Conservation (phyloP, 2,888 invertebrate genomes). For the Ormia ochracea region DNA sequence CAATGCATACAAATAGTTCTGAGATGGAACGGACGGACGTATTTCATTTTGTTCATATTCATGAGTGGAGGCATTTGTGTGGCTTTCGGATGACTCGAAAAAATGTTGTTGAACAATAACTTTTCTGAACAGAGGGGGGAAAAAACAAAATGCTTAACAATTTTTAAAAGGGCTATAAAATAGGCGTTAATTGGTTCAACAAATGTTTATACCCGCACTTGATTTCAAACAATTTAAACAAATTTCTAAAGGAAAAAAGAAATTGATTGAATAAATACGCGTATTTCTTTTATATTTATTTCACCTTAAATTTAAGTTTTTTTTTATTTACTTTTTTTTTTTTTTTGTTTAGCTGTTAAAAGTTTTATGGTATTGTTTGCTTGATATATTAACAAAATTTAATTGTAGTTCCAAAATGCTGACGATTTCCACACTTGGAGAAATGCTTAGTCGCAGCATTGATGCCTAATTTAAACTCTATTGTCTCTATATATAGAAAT, state of each 20-base stretch:
- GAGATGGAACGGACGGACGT: background rate
- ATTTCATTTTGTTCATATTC: background rate
- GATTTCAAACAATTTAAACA: constrained; percentile 26
- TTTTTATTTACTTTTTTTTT: background rate
- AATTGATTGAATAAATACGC: constrained; percentile 16
- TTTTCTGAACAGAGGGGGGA: background rate
- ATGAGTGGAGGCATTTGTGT: constrained; percentile 4
- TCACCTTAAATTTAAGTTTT: background rate
- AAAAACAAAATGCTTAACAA: constrained; percentile 4
- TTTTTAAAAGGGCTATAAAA: constrained; percentile 63
- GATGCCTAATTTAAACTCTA: too few species aligned
- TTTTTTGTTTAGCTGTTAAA: constrained; percentile 13
- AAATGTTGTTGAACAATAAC: constrained; percentile 13
- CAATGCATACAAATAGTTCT: constrained; percentile 14
- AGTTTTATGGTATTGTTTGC: constrained; percentile 54
- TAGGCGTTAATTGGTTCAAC: constrained; percentile 65
- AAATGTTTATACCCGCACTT: constrained; percentile 56
- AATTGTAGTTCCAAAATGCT: constrained; percentile 40
- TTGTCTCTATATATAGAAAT: too few species aligned
- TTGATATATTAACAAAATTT: constrained; percentile 60
- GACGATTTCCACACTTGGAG: constrained; percentile 18
- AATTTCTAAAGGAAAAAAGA: background rate
- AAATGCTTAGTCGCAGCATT: background rate
- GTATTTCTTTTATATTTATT: constrained; percentile 30
- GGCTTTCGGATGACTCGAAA: constrained; percentile 5